phyloP scores from a whole-genome alignment of 1,140 invertebrate genomes.

The Copidosoma floridanum region DNA sequence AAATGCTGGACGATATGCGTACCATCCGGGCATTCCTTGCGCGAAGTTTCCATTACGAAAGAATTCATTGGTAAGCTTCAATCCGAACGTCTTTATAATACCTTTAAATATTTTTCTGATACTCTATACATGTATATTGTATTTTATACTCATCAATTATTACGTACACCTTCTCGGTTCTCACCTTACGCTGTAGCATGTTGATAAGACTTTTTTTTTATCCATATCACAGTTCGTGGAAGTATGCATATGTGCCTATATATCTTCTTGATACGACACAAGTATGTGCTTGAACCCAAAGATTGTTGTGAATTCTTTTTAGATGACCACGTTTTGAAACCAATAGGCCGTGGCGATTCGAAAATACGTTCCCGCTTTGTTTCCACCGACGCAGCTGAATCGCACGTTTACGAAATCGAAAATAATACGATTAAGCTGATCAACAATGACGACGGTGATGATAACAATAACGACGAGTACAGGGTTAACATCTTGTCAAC shows the following conservation, averaged over 20 bases:
- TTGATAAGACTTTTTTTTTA: too few relatives aligned
- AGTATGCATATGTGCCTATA: too few relatives aligned
- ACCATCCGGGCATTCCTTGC: slow-evolving; percentile 26
- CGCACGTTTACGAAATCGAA: slow-evolving; percentile 3
- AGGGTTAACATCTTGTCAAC: slow-evolving; percentile 30
- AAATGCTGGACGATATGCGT: slow-evolving; percentile 39
- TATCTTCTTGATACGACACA: too few relatives aligned
- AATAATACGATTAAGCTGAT: background rate
- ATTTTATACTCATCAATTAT: background rate
- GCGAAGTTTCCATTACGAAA: slow-evolving; percentile 30
- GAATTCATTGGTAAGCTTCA: slow-evolving; percentile 37
- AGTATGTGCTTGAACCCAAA: slow-evolving; percentile 5
- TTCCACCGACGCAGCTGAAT: background rate
- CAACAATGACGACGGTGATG: background rate
- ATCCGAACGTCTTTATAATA: too few relatives aligned
- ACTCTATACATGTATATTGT: background rate
- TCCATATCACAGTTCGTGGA: too few relatives aligned
- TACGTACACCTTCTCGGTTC: background rate
- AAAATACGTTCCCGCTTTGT: background rate
- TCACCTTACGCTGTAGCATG: slow-evolving; percentile 4
- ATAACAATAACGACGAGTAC: too few relatives aligned
- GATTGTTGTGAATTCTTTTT: slow-evolving; percentile 19
- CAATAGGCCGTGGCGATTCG: background rate
- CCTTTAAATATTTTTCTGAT: background rate
- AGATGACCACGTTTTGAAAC: slow-evolving; percentile 37